These are phyloP conservation scores for Hydrocynus forskahlii DNA, from an alignment of 2,797 vertebrate genomes.

Conservation along the genomic window DNA sequence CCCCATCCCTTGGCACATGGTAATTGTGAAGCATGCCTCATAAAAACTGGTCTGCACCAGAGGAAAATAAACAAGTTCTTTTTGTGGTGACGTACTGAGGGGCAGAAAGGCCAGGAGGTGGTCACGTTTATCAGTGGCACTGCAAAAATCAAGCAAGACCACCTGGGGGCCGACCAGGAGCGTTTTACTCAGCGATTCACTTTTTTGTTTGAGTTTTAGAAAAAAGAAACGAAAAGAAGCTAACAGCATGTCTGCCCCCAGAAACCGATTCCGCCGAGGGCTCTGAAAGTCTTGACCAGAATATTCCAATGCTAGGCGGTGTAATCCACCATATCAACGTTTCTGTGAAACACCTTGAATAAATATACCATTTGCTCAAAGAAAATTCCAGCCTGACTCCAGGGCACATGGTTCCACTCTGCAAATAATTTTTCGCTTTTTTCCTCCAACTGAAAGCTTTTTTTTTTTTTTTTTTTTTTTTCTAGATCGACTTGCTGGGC, in stretches of 20 bases:
- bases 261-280: constrained; percentile 9
- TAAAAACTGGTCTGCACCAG: constrained; percentile 47
- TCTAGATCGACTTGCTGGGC: constrained; percentile 14
- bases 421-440: neutral
- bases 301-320: neutral
- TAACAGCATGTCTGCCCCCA: constrained; percentile 5
- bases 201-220: neutral
- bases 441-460: constrained; percentile 5
- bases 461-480: neutral
- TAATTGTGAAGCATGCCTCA: constrained; percentile 40
- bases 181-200: constrained; percentile 16
- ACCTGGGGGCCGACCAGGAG: constrained; percentile 13
- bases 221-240: neutral
- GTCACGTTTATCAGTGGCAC: constrained; percentile 1
- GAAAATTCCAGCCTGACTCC: neutral
- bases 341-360: constrained; percentile 6
- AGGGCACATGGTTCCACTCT: neutral
- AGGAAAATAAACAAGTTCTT: constrained; percentile 48
- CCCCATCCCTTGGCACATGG: constrained; percentile 40
- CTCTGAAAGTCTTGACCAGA: neutral
- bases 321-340: neutral
- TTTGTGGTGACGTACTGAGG: constrained; percentile 8
- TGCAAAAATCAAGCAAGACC: constrained; percentile 18
- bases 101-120: constrained; percentile 30
- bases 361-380: constrained; percentile 8